Base-by-base conservation (phyloP, 2,797 vertebrate species). In the Acanthurus tractus region DNA sequence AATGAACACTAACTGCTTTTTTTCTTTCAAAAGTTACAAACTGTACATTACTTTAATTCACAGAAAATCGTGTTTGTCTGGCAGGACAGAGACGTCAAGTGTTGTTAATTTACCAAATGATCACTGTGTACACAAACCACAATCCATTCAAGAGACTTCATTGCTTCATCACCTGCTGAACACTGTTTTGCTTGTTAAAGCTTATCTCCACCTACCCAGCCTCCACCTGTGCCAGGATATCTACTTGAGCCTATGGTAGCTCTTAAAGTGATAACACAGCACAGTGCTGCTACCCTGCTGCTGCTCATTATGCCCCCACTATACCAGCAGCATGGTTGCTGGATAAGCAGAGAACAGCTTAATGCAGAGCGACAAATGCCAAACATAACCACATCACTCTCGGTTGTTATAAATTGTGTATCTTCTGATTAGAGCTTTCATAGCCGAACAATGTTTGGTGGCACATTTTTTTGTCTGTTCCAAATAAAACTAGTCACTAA, bases 181-280 rank as follows among this genome's bases (percentile, higher is more conserved):
- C 74, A 68, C 73, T 67, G 42, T 66, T 62, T 56, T 77, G 76
- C 85, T 89, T 89, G 78, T 88, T 86, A 71, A 59, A 82, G 84
- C 59, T 87, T 89, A 88, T 90, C 84, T 83, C 70, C 55, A 87
- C 67, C 84, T 73, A 84, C 76, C 82, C 83, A 81, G 86, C 78
- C 68, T 85, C 79, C 79, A 90, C 84, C 88, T 87, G 75, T 85
- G 84, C 84, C 82, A 84, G 77, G 70, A 65, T 81, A 80, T 88
- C 73, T 79, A 77, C 75, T 85, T 84, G 82, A 85, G 84, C 77
- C 82, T 84, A 83, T 63, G 70, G 78, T 83, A 85, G 80, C 84
- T 88, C 86, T 91, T 87, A 82, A 89, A 88, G 87, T 88, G 86
- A 89, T 87, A 88, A 85, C 78, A 74, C 65, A 52, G 67, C 72